phyloP scores from a whole-genome alignment of 1,140 invertebrate species.

The Adelges cooleyi region DNA sequence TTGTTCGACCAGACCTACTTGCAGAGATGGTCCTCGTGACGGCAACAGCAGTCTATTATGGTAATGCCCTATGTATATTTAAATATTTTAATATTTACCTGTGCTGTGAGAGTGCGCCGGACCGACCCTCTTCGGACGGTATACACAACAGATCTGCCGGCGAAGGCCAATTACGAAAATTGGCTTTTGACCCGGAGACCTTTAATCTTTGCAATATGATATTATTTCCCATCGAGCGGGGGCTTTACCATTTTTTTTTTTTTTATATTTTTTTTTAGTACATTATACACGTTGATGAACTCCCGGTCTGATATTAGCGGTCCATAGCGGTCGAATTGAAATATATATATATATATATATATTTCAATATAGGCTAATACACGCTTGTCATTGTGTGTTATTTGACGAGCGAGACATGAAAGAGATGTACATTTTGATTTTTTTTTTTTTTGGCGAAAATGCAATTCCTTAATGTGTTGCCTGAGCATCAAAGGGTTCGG shows the following conservation, averaged over 20 bases:
- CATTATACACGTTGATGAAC: no score
- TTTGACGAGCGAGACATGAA: slow-evolving; percentile 25
- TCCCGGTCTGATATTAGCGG: no score
- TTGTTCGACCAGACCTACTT: no score
- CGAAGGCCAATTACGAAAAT: slow-evolving; percentile 24
- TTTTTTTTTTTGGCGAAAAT: neutral
- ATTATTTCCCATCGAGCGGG: neutral
- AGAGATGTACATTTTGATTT: neutral
- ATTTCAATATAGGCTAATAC: slow-evolving; percentile 25
- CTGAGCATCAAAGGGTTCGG: slow-evolving; percentile 12
- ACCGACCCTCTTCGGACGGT: no score
- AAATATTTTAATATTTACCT: no score
- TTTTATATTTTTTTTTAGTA: neutral
- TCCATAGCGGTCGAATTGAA: neutral
- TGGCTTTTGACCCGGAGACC: slow-evolving; percentile 17
- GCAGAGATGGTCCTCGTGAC: no score
- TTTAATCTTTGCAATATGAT: slow-evolving; percentile 17
- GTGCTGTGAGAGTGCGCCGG: no score
- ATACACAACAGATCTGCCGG: neutral
- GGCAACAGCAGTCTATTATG: no score
- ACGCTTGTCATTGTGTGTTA: slow-evolving; percentile 20
- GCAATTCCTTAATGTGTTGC: slow-evolving; percentile 20
- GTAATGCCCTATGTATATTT: no score
- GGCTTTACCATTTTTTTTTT: no score
- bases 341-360: neutral